Evolutionary conservation across 2,888 invertebrate genomes (phyloP).

Genomic region (Acronicta aceris): DNA sequence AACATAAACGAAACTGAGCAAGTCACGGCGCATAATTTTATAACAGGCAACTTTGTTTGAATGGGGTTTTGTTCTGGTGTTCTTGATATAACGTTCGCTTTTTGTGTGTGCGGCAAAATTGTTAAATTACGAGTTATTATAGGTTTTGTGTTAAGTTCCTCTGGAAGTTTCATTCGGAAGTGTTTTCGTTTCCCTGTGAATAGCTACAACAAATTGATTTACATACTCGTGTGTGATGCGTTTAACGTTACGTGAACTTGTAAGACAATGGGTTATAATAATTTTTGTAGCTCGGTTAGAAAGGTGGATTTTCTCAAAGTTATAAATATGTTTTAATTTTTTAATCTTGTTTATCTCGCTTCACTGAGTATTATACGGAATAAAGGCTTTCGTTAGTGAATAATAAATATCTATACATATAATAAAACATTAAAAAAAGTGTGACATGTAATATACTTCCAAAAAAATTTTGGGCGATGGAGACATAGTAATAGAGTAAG

Average conservation of each 20-base stretch:
- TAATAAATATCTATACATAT: no score
- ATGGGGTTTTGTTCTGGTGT: conserved; percentile 26
- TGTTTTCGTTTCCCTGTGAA: conserved; percentile 74
- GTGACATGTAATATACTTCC: no score
- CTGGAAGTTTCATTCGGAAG: conserved; percentile 64
- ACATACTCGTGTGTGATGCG: conserved; percentile 57
- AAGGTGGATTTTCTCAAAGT: conserved; percentile 37
- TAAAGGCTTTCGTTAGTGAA: neutral
- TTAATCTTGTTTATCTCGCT: conserved; percentile 9
- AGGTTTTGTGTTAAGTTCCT: conserved; percentile 48
- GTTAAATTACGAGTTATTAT: conserved; percentile 39
- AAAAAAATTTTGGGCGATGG: no score
- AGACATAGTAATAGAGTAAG: no score
- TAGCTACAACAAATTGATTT: conserved; percentile 68
- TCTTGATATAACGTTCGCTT: conserved; percentile 16
- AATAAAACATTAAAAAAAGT: no score
- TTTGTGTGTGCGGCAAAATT: conserved; percentile 21
- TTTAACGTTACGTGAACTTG: conserved; percentile 52
- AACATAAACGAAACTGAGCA: conserved; percentile 41
- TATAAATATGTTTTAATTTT: conserved; percentile 26
- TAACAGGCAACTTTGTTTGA: conserved; percentile 33
- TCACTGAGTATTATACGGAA: neutral
- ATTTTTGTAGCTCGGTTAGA: conserved; percentile 35
- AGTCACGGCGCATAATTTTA: conserved; percentile 44
- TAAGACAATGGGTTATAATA: conserved; percentile 49